A percentile compares a stretch with the other conserved stretches of the same genome.
These are phyloP conservation scores for Gila orcuttii DNA, from an alignment of 2,113 vertebrate species.

Conservation along the genomic window DNA sequence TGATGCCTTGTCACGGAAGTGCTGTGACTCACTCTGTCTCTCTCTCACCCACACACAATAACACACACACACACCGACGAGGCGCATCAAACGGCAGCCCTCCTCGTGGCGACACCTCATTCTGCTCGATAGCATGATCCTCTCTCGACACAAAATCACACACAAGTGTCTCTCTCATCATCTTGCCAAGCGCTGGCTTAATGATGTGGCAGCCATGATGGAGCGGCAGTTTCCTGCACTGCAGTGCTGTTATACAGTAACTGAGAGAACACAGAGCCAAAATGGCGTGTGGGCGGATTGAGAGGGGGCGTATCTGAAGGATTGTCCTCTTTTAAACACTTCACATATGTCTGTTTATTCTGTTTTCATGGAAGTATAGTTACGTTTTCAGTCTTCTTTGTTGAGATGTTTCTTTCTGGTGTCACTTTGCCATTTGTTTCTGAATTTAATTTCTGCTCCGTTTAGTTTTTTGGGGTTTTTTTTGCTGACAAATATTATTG, in stretches of 20 bases:
- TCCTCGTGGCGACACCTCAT: conserved; percentile 23
- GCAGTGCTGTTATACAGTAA: conserved; percentile 32
- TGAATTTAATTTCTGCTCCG: conserved; percentile 42
- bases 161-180: conserved; percentile 51
- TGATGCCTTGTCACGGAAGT: conserved; percentile 30
- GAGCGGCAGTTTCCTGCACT: conserved; percentile 48
- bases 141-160: conserved; percentile 46
- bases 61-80: background rate
- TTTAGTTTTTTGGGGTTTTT: conserved; percentile 23
- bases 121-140: conserved; percentile 43
- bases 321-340: conserved; percentile 37
- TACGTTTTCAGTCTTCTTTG: conserved; percentile 45
- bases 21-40: conserved; percentile 26
- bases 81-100: conserved; percentile 38
- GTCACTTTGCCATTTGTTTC: conserved; percentile 43
- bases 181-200: conserved; percentile 49
- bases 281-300: conserved; percentile 47
- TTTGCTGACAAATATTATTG: conserved; percentile 51
- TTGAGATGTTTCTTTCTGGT: conserved; percentile 37
- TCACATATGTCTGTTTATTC: conserved; percentile 18
- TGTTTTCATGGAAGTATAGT: background rate
- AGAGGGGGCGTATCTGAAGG: conserved; percentile 51
- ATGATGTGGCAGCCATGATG: conserved; percentile 58
- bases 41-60: conserved; percentile 14
- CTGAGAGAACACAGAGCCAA: conserved; percentile 32